A percentile compares a stretch with the other conserved stretches of the same genome.
Conservation (phyloP, 2,888 invertebrate species). For the Odontocolon sp. region DNA sequence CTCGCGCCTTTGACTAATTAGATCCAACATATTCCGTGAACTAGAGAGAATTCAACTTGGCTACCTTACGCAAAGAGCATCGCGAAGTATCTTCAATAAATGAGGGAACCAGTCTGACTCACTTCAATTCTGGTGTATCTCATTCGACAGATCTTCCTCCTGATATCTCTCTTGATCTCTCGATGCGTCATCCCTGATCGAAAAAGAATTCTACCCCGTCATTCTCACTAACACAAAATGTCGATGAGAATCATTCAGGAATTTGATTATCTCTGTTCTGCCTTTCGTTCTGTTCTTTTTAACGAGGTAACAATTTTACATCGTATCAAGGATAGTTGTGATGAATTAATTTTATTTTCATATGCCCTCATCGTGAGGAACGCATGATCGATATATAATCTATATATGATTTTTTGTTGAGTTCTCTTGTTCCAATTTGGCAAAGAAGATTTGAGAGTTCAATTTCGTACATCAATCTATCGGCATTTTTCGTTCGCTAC, state of each 20-base stretch:
- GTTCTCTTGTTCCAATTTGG: constrained; percentile 14
- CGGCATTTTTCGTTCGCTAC: constrained; percentile 32
- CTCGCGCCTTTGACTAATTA: constrained; percentile 34
- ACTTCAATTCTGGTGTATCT: constrained; percentile 29
- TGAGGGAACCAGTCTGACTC: not conserved
- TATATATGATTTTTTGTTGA: constrained; percentile 15
- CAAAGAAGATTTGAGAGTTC: constrained; percentile 18
- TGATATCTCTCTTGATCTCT: constrained; percentile 47
- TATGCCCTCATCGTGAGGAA: not conserved
- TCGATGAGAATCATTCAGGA: constrained; percentile 39
- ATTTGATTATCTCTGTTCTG: not conserved
- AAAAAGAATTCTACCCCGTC: constrained; percentile 37
- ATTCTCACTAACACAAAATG: constrained; percentile 50
- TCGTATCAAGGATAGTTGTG: not conserved
- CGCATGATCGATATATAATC: constrained; percentile 40
- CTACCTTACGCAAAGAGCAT: constrained; percentile 1
- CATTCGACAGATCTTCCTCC: constrained; percentile 11
- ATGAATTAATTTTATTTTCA: constrained; percentile 23
- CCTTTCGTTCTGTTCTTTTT: constrained; percentile 27
- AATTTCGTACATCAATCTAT: constrained; percentile 18
- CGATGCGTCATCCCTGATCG: constrained; percentile 44
- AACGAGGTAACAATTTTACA: constrained; percentile 31
- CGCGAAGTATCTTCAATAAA: not conserved
- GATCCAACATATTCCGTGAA: constrained; percentile 2
- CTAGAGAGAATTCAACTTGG: constrained; percentile 22